Conservation (phyloP, 2,113 vertebrate species). For the Pardalotus punctatus region DNA sequence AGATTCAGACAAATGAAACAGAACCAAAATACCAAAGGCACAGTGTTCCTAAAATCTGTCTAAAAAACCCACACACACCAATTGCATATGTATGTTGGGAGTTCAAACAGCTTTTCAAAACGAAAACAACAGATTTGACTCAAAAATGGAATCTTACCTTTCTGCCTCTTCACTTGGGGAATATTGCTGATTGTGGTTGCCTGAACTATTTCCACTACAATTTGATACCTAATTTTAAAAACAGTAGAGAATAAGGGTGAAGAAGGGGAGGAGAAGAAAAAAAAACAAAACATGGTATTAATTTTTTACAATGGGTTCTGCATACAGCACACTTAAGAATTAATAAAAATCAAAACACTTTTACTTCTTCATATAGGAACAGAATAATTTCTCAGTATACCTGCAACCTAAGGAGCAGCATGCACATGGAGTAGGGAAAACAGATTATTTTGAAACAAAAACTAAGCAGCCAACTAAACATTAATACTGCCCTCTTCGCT, state of each 20-base stretch:
- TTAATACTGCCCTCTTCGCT: background rate
- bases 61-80: background rate
- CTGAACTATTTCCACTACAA: slow-evolving; percentile 98
- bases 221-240: slow-evolving; percentile 89
- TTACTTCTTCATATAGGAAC: background rate
- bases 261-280: background rate
- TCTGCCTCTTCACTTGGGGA: slow-evolving; percentile 95
- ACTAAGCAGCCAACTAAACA: background rate
- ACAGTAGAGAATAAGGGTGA: background rate
- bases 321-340: background rate
- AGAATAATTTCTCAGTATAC: background rate
- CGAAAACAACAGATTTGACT: slow-evolving; percentile 28
- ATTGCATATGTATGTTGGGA: background rate
- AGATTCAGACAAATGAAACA: background rate
- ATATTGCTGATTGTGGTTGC: slow-evolving; percentile 96
- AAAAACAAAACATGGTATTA: background rate
- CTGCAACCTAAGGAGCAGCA: background rate
- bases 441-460: background rate
- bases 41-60: background rate
- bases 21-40: background rate
- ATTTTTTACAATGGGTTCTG: background rate
- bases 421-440: background rate
- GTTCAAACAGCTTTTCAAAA: slow-evolving; percentile 12
- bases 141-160: slow-evolving; percentile 80
- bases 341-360: background rate